phyloP scores from a whole-genome alignment of 2,888 invertebrate species.

The Stenodera caucasica region DNA sequence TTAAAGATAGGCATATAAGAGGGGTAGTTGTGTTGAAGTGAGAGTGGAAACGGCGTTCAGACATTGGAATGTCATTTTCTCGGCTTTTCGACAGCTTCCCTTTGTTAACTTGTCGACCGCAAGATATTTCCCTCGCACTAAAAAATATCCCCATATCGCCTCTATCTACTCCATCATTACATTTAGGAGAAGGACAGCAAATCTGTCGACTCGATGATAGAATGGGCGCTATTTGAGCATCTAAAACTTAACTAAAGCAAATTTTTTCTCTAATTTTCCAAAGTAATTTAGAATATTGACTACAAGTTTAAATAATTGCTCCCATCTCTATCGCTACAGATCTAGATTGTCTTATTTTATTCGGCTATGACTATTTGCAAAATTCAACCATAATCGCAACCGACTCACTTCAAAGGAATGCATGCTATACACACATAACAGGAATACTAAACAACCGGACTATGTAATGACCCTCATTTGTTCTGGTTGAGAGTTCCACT shows the following conservation, averaged over 20 bases:
- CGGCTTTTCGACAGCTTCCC: conserved; percentile 44
- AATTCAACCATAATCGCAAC: conserved; percentile 21
- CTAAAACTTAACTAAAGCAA: too few relatives aligned
- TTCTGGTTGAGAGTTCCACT: conserved; percentile 24
- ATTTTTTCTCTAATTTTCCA: too few relatives aligned
- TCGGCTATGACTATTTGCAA: neutral
- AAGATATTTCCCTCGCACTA: conserved; percentile 45
- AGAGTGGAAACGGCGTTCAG: conserved; percentile 40
- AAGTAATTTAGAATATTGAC: too few relatives aligned
- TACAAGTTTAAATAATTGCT: too few relatives aligned
- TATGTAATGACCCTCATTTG: conserved; percentile 42
- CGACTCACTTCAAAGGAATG: conserved; percentile 34
- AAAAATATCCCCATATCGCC: conserved; percentile 31
- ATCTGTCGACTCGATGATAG: neutral
- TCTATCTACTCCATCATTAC: conserved; percentile 22
- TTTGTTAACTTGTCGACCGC: conserved; percentile 50
- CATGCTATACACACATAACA: conserved; percentile 35
- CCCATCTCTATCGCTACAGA: too few relatives aligned
- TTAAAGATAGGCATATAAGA: conserved; percentile 15
- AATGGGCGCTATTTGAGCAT: too few relatives aligned
- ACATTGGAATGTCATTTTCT: conserved; percentile 50
- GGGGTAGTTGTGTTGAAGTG: conserved; percentile 23
- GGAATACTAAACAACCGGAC: conserved; percentile 42
- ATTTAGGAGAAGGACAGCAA: neutral
- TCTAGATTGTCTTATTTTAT: too few relatives aligned